phyloP scores from a whole-genome alignment of 2,888 invertebrate species.

The Lasius fuliginosus region DNA sequence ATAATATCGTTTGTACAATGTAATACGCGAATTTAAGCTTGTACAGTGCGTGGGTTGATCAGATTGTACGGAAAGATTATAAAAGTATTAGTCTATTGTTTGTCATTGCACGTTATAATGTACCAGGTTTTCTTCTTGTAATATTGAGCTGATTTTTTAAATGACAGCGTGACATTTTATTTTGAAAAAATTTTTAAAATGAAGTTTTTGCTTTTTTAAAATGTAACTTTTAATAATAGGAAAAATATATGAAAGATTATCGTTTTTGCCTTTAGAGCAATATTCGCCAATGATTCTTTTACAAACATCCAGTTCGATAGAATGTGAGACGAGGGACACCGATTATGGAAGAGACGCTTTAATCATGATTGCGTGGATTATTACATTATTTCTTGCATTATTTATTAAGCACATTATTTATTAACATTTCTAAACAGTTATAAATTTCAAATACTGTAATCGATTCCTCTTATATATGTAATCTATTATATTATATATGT shows the following conservation, averaged over 20 bases:
- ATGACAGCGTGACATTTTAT: conserved; percentile 3
- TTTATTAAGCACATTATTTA: not conserved
- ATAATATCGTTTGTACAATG: not conserved
- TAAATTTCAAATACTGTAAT: not conserved
- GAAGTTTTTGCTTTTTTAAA: not conserved
- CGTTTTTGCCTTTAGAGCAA: not conserved
- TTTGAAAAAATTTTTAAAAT: not conserved
- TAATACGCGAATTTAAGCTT: not conserved
- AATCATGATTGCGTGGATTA: not conserved
- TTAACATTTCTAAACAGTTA: not conserved
- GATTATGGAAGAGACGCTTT: not conserved
- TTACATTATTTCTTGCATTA: not conserved
- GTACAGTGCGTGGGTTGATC: not conserved
- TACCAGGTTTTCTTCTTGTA: not conserved
- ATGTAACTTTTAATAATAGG: not conserved
- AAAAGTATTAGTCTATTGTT: not conserved
- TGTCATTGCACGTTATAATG: not conserved
- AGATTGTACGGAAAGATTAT: not conserved
- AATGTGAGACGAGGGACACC: not conserved
- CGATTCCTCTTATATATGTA: not conserved
- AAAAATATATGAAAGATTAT: not conserved
- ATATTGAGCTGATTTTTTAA: not conserved
- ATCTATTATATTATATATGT: not conserved
- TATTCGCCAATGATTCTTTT: not conserved
- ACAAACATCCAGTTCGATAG: not conserved